Base-by-base conservation (phyloP, 2,113 vertebrate species). In the Cathartes aura region DNA sequence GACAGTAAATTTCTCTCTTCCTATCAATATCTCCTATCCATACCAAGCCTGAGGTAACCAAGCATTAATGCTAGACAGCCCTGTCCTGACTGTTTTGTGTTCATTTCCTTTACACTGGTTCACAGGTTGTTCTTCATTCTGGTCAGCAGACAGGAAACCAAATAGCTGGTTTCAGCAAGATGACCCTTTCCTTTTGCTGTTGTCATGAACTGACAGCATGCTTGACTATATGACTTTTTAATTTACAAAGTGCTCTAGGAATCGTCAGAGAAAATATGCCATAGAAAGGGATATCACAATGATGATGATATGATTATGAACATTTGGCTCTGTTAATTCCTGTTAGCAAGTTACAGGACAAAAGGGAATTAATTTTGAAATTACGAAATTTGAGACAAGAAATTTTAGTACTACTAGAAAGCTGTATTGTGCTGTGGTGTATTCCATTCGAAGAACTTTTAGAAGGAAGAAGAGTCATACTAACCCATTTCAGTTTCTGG, bases 331-430 rank as follows among this genome's bases (percentile, higher is more conserved):
- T 94, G 53, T 84, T 85, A 93, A 95, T 96, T 97, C 93, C 30
- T 92, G 21, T 89, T 97, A 97, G n/a, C 56, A 95, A 95, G 74
- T 97, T 96, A 95, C 26, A 95, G 53, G 86, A 90, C 76, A 94
- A 83, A 93, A 96, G 53, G 74, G 81, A 97, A 98, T 95, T 89
- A 95, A 93, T 72, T 97, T 95, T 70, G 52, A 97, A 98, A 97
- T 95, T 79, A 85, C 64, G 22, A 97, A 81, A 96, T 97, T 63
- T 80, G 66, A 97, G 85, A 95, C 94, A 96, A 94, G 79, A 97
- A 96, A 93, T 92, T 96, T 98, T 97, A 81, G 78, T 95, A 97
- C 89, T 94, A 66, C 79, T 97, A 87, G 95, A 97, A 97, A 97
- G 70, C 88, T 87, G 45, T 67, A 52, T 93, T 85, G 50, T 95